A percentile compares a stretch with the other conserved stretches of the same genome.
These are phyloP conservation scores for Archips crataeganus DNA, from an alignment of 2,888 invertebrate genomes.

Conservation along the genomic window DNA sequence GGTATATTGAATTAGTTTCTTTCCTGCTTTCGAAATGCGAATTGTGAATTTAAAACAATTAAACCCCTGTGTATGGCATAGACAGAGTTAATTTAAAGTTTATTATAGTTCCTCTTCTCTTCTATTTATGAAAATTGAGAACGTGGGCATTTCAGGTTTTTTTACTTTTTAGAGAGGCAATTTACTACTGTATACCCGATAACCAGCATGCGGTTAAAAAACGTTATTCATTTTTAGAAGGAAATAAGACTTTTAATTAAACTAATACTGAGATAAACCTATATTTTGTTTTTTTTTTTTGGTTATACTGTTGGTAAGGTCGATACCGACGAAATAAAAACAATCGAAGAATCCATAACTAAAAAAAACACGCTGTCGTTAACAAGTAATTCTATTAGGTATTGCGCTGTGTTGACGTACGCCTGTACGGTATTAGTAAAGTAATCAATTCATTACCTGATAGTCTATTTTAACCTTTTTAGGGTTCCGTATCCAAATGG, in stretches of 20 bases:
- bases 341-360: neutral
- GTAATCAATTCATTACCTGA: too few species aligned
- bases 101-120: neutral
- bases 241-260: neutral
- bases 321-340: neutral
- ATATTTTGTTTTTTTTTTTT: neutral
- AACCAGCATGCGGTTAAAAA: too few species aligned
- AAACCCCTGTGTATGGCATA: neutral
- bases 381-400: neutral
- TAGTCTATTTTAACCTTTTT: too few species aligned
- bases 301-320: neutral
- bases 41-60: neutral
- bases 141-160: neutral
- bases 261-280: too few species aligned
- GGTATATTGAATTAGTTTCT: conserved; percentile 11
- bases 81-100: neutral
- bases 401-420: too few species aligned
- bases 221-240: neutral
- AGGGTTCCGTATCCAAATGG: too few species aligned
- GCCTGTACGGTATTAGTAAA: too few species aligned
- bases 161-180: too few species aligned
- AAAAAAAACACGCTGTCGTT: neutral
- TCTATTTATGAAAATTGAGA: neutral
- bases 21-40: neutral
- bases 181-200: too few species aligned